These are phyloP conservation scores for Smittia sp. DNA, from an alignment of 2,888 invertebrate genomes.

Conservation along the genomic window DNA sequence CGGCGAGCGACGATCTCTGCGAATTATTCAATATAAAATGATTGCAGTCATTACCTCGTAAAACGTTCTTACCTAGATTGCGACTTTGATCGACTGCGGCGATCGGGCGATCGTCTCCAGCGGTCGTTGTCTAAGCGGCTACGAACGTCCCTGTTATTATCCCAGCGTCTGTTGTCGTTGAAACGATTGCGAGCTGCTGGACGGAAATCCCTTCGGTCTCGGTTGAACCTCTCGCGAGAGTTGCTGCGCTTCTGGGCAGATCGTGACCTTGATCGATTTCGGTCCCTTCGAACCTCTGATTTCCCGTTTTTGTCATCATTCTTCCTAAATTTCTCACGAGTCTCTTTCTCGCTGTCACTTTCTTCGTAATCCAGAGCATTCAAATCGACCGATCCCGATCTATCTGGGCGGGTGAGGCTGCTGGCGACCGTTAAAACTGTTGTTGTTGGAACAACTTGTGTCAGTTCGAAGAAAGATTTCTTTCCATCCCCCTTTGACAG, in stretches of 20 bases:
- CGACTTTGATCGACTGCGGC: constrained; percentile 44
- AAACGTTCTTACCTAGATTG: constrained; percentile 42
- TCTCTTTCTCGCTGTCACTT: constrained; percentile 58
- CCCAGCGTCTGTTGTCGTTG: constrained; percentile 4
- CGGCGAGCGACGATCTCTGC: constrained; percentile 15
- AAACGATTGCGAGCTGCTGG: neutral
- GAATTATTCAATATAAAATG: neutral
- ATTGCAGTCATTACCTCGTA: neutral
- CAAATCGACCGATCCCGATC: constrained; percentile 58
- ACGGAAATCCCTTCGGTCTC: constrained; percentile 10
- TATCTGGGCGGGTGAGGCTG: constrained; percentile 50
- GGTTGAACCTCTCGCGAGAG: constrained; percentile 6
- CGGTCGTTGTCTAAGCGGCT: constrained; percentile 28
- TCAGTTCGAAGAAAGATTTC: constrained; percentile 53
- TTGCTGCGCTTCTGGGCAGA: neutral
- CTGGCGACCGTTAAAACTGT: neutral
- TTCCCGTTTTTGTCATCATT: constrained; percentile 32
- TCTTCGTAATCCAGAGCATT: constrained; percentile 73
- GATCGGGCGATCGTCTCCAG: constrained; percentile 41
- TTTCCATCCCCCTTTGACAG: constrained; percentile 52
- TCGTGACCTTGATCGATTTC: neutral
- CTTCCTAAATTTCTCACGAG: neutral
- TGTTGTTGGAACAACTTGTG: constrained; percentile 51
- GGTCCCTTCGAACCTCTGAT: neutral
- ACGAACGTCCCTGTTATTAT: neutral